These are phyloP conservation scores for Trichogramma pretiosum DNA, from an alignment of 1,140 invertebrate genomes.

Conservation along the genomic window DNA sequence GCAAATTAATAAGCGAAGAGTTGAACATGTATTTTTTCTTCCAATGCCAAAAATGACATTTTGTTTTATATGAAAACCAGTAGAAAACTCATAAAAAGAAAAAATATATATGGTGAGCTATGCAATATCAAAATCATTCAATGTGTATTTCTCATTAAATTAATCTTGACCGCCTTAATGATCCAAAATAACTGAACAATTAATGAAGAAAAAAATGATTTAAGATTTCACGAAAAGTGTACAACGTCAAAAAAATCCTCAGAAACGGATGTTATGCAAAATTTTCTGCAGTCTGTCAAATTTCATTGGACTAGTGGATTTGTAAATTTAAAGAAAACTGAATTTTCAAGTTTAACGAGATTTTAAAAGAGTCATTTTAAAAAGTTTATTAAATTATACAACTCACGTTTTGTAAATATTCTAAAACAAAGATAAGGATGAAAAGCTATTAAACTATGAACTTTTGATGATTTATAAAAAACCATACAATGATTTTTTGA, in stretches of 20 bases:
- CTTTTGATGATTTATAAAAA: conserved; percentile 2
- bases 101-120: conserved; percentile 23
- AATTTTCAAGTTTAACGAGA: no score
- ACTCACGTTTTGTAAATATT: conserved; percentile 17
- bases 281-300: background rate
- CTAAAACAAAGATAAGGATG: no score
- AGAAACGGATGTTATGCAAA: conserved; percentile 17
- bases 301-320: no score
- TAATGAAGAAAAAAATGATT: conserved; percentile 35
- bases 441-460: no score
- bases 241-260: conserved; percentile 33
- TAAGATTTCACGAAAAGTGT: no score
- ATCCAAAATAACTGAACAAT: conserved; percentile 30
- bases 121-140: conserved; percentile 27
- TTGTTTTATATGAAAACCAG: conserved; percentile 39
- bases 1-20: conserved; percentile 18
- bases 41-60: conserved; percentile 45
- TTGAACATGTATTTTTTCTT: conserved; percentile 42
- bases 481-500: no score
- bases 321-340: no score
- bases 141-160: conserved; percentile 37
- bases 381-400: no score
- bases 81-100: conserved; percentile 34
- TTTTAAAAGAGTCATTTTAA: no score
- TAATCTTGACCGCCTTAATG: conserved; percentile 42